These are phyloP conservation scores for Aquatica leii DNA, from an alignment of 2,888 invertebrate genomes.

Conservation along the genomic window DNA sequence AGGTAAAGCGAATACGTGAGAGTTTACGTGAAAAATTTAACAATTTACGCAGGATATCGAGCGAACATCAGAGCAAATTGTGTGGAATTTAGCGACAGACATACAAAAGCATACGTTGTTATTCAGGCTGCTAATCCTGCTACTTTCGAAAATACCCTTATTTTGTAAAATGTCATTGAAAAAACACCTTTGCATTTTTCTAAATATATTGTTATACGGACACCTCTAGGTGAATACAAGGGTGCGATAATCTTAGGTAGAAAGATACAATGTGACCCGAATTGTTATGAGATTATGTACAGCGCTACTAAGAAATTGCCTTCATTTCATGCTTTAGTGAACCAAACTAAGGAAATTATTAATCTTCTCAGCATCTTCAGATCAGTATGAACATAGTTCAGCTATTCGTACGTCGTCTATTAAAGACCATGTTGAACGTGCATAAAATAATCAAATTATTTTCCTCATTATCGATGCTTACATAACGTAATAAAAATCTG, in stretches of 20 bases:
- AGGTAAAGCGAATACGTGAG: conserved; percentile 36
- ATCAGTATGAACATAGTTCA: conserved; percentile 26
- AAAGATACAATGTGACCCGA: conserved; percentile 41
- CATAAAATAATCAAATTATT: conserved; percentile 23
- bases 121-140: conserved; percentile 37
- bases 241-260: conserved; percentile 44
- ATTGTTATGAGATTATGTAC: conserved; percentile 47
- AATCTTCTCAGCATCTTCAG: conserved; percentile 41
- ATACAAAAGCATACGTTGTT: conserved; percentile 39
- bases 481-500: background rate
- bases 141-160: conserved; percentile 35
- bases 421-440: conserved; percentile 22
- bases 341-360: conserved; percentile 42
- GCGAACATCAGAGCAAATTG: conserved; percentile 44
- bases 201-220: conserved; percentile 31
- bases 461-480: conserved; percentile 14
- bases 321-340: conserved; percentile 46
- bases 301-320: conserved; percentile 43
- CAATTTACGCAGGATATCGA: conserved; percentile 45
- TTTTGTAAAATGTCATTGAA: conserved; percentile 35
- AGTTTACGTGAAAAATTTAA: conserved; percentile 41
- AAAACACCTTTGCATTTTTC: conserved; percentile 35
- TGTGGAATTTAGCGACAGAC: conserved; percentile 40
- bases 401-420: conserved; percentile 25
- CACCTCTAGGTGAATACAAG: conserved; percentile 29